A percentile compares a stretch with the other conserved stretches of the same genome.
phyloP scores from a whole-genome alignment of 2,113 vertebrate genomes.

The Telmatochromis brachygnathus region DNA sequence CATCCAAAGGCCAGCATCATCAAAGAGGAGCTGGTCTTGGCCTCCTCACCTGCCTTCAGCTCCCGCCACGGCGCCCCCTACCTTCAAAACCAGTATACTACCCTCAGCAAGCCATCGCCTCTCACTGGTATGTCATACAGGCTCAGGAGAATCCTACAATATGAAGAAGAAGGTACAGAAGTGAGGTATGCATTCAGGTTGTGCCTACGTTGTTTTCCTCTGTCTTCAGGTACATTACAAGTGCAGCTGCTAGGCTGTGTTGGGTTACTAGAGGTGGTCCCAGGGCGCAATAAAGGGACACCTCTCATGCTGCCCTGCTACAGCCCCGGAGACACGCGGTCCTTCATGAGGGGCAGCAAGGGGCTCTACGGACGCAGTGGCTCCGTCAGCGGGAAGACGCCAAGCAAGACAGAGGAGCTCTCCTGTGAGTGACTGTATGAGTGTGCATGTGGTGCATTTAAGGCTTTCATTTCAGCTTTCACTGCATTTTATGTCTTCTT shows the following conservation, averaged over 20 bases:
- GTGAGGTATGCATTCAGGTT: background rate
- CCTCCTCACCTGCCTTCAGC: conserved; percentile 77
- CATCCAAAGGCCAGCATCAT: conserved; percentile 83
- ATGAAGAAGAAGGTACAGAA: background rate
- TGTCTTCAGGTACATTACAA: conserved; percentile 77
- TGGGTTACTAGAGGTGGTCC: conserved; percentile 78
- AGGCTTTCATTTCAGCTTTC: background rate
- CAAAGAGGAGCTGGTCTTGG: conserved; percentile 79
- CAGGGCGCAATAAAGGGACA: conserved; percentile 71
- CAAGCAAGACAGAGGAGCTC: conserved; percentile 75
- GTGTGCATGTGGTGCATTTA: background rate
- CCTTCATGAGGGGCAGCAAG: conserved; percentile 79
- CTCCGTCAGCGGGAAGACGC: conserved; percentile 79
- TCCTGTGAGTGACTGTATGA: conserved; percentile 53
- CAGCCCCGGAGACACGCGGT: conserved; percentile 74
- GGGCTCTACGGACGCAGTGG: conserved; percentile 80
- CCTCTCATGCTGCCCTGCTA: conserved; percentile 58
- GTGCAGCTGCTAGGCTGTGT: conserved; percentile 80
- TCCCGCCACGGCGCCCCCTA: conserved; percentile 74
- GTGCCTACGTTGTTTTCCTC: background rate
- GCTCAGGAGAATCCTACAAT: background rate
- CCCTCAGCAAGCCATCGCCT: conserved; percentile 82
- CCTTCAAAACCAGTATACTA: conserved; percentile 81
- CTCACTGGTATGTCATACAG: conserved; percentile 74
- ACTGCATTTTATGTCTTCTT: background rate